Evolutionary conservation across 1,140 invertebrate genomes (phyloP), one percentile per base, ranked within the genome.

Genomic region (Calliphora vicina): DNA sequence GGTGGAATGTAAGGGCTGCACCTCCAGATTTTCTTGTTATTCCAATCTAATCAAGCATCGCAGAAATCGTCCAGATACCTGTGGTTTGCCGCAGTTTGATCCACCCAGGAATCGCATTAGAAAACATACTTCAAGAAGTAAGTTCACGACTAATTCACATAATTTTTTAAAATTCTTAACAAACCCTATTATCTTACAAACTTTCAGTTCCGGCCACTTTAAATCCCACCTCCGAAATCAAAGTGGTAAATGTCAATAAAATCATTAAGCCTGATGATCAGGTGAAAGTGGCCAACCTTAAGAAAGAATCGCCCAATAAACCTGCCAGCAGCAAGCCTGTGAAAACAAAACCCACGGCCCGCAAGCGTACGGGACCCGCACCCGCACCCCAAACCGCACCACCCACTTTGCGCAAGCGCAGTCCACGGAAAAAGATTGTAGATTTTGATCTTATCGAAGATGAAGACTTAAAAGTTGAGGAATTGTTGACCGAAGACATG

Each of bases 31-130:
- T 83, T 90, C 91, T n/a, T 91, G 91, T 85, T 83, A 87, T 29
- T 89, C 91, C 6, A 92, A 91, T 85, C 84, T 92, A 61, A 86
- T 89, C 25, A 92, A 91, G 85, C 91, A 92, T 84, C 85, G 90
- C 73, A 86, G 86, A 81, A 89, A 87, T 35, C 89, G 91, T 74
- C 90, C 90, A 0, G 87, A 91, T 20, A 91, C 87, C 4, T 92
- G 91, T 84, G 91, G 91, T 2, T 84, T 86, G 23, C 86, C 87
- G 0, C 83, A 89, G 85, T 87, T 89, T 85, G 83, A 85, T 86
- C 71, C 83, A 3, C 84, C 85, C 15, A 83, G 81, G 81, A 80
- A 84, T 29, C 74, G 82, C 4, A 29, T 80, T 15, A 81, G 83
- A 10, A 85, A 67, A 20, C 81, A 84, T 25, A 45, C 80, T 8